A percentile compares a stretch with the other conserved stretches of the same genome.
Evolutionary conservation across 2,888 invertebrate species (phyloP).

Genomic region (Blomia tropicalis): DNA sequence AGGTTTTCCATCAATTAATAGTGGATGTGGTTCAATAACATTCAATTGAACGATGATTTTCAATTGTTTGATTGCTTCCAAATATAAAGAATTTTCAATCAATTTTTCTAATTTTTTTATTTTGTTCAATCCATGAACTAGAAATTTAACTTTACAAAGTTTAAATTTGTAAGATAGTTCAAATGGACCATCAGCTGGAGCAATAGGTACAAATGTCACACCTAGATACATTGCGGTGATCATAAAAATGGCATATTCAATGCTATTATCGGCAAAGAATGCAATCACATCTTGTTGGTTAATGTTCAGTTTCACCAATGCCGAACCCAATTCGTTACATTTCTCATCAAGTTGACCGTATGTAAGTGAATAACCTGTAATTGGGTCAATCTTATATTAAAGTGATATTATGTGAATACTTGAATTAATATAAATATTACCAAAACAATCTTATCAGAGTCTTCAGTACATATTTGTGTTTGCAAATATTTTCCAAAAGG

Average conservation of each 20-base stretch:
- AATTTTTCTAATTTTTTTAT: background rate
- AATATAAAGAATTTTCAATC: background rate
- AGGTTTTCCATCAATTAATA: background rate
- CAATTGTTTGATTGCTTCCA: background rate
- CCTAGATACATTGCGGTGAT: background rate
- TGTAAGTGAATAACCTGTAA: background rate
- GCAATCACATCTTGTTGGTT: background rate
- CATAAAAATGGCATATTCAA: constrained; percentile 1
- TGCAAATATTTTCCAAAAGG: no score
- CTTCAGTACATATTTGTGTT: no score
- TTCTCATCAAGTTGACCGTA: background rate
- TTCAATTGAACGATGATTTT: background rate
- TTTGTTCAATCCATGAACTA: background rate
- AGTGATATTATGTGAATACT: background rate
- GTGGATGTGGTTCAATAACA: background rate
- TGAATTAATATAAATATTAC: background rate
- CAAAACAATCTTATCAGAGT: background rate
- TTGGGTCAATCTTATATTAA: background rate
- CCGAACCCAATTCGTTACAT: background rate
- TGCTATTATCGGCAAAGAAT: constrained; percentile 3
- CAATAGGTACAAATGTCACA: background rate
- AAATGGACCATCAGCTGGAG: background rate
- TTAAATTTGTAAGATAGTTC: background rate
- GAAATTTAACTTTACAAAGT: background rate
- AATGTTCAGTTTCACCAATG: constrained; percentile 2